Percentiles rank a stretch among this genome's conserved stretches.
phyloP scores from a whole-genome alignment of 2,113 vertebrate species.

The Plecturocebus donacophilus region DNA sequence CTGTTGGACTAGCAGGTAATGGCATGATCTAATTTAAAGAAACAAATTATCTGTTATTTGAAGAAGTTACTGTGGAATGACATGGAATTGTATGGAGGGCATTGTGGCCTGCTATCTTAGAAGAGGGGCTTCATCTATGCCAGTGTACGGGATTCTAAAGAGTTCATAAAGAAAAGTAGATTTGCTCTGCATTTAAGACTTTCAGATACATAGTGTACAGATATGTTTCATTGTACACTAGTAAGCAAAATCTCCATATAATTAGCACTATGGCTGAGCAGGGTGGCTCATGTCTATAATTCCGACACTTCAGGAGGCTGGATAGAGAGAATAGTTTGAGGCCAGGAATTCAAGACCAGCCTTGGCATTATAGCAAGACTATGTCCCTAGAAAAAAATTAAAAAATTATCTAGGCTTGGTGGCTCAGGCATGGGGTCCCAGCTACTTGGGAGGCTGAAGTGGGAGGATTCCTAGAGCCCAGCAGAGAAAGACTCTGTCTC shows the following conservation, averaged over 20 bases:
- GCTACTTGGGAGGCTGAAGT: too few relatives aligned
- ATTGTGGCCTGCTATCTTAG: not conserved
- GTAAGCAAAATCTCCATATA: not conserved
- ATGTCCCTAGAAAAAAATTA: too few relatives aligned
- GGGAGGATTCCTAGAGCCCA: too few relatives aligned
- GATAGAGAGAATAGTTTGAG: too few relatives aligned
- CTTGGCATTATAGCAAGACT: too few relatives aligned
- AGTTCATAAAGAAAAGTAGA: not conserved
- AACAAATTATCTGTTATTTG: constrained; percentile 31
- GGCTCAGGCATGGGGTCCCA: too few relatives aligned
- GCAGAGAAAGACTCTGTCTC: too few relatives aligned
- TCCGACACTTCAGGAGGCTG: too few relatives aligned
- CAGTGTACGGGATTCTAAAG: not conserved
- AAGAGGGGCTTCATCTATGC: not conserved
- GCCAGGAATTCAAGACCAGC: too few relatives aligned
- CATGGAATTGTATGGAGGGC: not conserved
- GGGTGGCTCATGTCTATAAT: too few relatives aligned
- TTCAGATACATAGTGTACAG: not conserved
- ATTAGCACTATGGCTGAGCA: not conserved
- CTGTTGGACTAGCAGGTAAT: not conserved
- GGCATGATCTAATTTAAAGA: constrained; percentile 46
- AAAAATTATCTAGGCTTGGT: too few relatives aligned
- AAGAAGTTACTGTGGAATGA: constrained; percentile 53
- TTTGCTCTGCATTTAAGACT: not conserved
- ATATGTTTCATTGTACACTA: not conserved